A percentile compares a stretch with the other conserved stretches of the same genome.
These are phyloP conservation scores for Myotis planiceps DNA, from an alignment of 2,797 vertebrate genomes.

Conservation along the genomic window DNA sequence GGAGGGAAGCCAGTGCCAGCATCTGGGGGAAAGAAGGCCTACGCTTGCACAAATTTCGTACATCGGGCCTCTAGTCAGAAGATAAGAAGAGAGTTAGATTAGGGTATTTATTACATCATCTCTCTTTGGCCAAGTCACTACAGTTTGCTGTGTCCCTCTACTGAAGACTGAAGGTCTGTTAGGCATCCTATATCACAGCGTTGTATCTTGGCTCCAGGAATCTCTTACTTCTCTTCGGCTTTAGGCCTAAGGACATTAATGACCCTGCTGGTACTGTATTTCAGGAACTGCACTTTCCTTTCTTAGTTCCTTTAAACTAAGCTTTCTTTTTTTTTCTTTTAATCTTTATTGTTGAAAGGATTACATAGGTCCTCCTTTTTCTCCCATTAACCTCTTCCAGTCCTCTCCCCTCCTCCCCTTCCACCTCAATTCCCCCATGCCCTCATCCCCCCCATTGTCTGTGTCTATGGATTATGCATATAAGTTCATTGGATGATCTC, in stretches of 20 bases:
- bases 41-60: too few species aligned
- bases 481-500: too few species aligned
- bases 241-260: background rate
- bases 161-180: background rate
- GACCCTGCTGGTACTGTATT: background rate
- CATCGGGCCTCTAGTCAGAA: background rate
- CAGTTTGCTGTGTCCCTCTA: background rate
- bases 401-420: too few species aligned
- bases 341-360: too few species aligned
- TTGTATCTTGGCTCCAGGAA: background rate
- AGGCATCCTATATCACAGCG: background rate
- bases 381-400: too few species aligned
- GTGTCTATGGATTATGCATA: too few species aligned
- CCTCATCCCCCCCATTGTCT: too few species aligned
- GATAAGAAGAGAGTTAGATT: background rate
- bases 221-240: background rate
- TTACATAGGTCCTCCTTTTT: too few species aligned
- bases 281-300: background rate
- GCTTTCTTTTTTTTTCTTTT: too few species aligned
- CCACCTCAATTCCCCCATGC: accelerated
- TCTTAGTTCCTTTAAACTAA: background rate
- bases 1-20: too few species aligned
- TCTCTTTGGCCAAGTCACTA: background rate
- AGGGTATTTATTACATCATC: background rate
- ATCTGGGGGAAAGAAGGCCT: too few species aligned